Conservation (phyloP, 2,113 vertebrate species). For the Pyrgilauda ruficollis region DNA sequence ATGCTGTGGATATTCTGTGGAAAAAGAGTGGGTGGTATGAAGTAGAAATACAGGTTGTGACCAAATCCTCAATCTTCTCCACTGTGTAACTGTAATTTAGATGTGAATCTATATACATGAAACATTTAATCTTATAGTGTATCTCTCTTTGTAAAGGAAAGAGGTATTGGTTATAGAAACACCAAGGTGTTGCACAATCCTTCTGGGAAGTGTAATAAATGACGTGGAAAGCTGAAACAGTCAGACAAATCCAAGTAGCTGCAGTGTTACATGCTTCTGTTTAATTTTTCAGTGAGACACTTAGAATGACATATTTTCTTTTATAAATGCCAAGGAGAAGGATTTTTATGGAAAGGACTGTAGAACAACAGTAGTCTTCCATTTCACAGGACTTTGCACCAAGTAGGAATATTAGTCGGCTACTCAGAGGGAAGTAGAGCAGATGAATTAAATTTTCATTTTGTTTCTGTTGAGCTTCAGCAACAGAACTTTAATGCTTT, state of each 20-base stretch:
- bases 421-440: not conserved
- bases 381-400: not conserved
- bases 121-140: not conserved
- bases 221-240: fast-evolving
- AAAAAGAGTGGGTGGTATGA: not conserved
- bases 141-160: not conserved
- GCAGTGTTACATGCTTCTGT: not conserved
- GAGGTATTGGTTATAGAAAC: not conserved
- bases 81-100: not conserved
- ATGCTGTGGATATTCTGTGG: not conserved
- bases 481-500: slow-evolving; percentile 13
- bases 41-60: not conserved
- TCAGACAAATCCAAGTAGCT: not conserved
- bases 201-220: not conserved
- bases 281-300: not conserved
- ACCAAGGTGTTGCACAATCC: not conserved
- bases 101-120: not conserved
- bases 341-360: not conserved
- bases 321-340: not conserved
- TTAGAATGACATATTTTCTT: not conserved
- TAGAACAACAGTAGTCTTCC: not conserved
- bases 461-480: not conserved
- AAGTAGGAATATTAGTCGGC: not conserved
- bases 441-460: slow-evolving; percentile 10
- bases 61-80: not conserved